Conservation (phyloP, 2,113 vertebrate species). For the Ceratotherium simum region DNA sequence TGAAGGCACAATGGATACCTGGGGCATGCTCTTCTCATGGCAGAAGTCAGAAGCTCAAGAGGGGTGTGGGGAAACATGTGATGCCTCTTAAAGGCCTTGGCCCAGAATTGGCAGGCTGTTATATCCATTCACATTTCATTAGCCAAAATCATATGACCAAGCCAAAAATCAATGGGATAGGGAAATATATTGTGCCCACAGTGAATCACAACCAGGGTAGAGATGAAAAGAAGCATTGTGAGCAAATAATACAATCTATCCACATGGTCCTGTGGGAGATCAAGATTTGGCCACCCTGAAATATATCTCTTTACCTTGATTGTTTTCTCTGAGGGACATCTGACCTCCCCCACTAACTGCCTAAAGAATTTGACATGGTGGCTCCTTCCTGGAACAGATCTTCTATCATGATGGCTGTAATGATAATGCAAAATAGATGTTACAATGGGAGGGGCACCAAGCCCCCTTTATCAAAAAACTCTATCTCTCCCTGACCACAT, state of each 20-base stretch:
- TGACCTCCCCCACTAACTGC: no score
- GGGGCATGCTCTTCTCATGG: neutral
- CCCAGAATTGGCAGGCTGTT: neutral
- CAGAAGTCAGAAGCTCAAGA: neutral
- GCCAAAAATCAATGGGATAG: neutral
- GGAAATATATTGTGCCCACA: neutral
- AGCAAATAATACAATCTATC: neutral
- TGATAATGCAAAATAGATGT: no score
- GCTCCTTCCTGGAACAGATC: no score
- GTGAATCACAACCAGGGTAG: neutral
- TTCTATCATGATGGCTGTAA: no score
- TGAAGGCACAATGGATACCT: neutral
- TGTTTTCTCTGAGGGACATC: no score
- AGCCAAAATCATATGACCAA: neutral
- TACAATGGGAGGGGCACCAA: no score
- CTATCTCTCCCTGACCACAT: no score
- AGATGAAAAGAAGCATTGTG: neutral
- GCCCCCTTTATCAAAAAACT: no score
- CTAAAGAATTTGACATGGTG: no score
- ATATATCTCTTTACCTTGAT: no score
- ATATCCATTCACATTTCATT: neutral
- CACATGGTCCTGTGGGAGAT: neutral
- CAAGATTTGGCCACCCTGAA: no score
- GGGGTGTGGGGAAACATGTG: neutral
- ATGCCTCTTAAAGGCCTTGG: neutral